Percentiles rank a stretch among this genome's conserved stretches.
phyloP scores from a whole-genome alignment of 1,140 invertebrate species.

The Apis cerana region DNA sequence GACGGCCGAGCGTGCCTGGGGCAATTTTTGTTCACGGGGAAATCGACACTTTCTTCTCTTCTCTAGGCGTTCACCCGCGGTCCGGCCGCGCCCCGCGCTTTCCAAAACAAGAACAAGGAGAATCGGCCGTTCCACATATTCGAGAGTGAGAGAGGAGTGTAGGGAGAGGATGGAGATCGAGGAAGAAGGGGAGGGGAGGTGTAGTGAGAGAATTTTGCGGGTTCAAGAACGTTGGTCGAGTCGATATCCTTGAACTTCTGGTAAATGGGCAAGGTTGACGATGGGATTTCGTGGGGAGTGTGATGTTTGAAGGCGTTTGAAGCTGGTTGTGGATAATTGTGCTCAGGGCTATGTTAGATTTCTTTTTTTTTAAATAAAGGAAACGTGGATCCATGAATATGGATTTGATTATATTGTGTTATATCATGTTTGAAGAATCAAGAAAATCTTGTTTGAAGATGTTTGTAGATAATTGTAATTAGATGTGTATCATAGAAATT shows the following conservation, averaged over 20 bases:
- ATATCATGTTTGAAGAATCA: no score
- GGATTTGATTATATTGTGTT: no score
- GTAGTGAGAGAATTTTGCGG: neutral
- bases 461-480: no score
- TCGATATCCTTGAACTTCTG: neutral
- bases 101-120: slow-evolving; percentile 59
- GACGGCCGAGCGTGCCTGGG: neutral
- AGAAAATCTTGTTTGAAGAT: no score
- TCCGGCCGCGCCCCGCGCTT: slow-evolving; percentile 45
- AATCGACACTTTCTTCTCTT: slow-evolving; percentile 65
- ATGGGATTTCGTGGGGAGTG: neutral
- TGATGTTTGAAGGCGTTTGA: no score
- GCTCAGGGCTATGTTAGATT: no score
- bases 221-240: neutral
- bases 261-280: neutral
- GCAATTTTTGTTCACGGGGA: slow-evolving; percentile 60
- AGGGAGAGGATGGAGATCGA: neutral
- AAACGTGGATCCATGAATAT: no score
- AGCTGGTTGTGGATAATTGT: no score
- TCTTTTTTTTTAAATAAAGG: no score
- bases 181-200: no score
- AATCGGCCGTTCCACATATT: slow-evolving; percentile 45
- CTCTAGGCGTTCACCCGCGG: neutral
- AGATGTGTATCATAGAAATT: no score
- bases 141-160: neutral